Percentiles rank a stretch among this genome's conserved stretches.
These are phyloP conservation scores for Tigriopus japonicus DNA, from an alignment of 1,140 invertebrate genomes.

Conservation along the genomic window DNA sequence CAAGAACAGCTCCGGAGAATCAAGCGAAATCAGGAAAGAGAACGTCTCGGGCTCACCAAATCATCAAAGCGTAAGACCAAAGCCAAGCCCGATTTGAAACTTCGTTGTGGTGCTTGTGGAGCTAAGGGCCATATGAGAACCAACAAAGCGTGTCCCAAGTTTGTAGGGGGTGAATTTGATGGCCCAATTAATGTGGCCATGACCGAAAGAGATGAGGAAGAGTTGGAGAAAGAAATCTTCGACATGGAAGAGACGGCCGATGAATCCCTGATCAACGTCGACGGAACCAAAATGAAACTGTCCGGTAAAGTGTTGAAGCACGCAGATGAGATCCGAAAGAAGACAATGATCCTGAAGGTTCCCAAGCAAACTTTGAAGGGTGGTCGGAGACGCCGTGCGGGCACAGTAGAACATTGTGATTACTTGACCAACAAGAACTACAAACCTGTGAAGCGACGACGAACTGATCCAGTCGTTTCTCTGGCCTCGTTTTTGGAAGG, in stretches of 20 bases:
- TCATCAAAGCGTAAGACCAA: constrained; percentile 29
- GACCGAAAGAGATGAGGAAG: constrained; percentile 60
- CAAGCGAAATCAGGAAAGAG: constrained; percentile 74
- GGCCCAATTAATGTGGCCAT: constrained; percentile 38
- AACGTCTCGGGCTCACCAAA: constrained; percentile 32
- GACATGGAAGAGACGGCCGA: constrained; percentile 37
- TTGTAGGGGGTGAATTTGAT: constrained; percentile 39
- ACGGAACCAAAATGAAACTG: constrained; percentile 38
- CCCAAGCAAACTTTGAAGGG: constrained; percentile 50
- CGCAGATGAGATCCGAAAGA: constrained; percentile 54
- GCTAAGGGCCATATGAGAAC: constrained; percentile 68
- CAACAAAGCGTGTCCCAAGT: constrained; percentile 87
- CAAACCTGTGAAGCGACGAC: constrained; percentile 68
- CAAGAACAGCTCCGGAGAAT: constrained; percentile 89
- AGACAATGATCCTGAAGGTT: constrained; percentile 60
- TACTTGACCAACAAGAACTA: constrained; percentile 65
- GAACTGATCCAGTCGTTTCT: constrained; percentile 90
- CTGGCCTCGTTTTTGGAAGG: constrained; percentile 77
- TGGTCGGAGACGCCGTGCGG: constrained; percentile 41
- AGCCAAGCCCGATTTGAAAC: constrained; percentile 68
- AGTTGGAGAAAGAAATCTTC: constrained; percentile 51
- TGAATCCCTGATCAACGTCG: constrained; percentile 72
- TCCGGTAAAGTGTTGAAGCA: constrained; percentile 67
- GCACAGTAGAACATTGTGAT: constrained; percentile 64
- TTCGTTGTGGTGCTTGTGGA: constrained; percentile 90